Percentiles rank a stretch among this genome's conserved stretches.
These are phyloP conservation scores for Pachypeltis micranthus DNA, from an alignment of 1,140 invertebrate species.

Conservation along the genomic window DNA sequence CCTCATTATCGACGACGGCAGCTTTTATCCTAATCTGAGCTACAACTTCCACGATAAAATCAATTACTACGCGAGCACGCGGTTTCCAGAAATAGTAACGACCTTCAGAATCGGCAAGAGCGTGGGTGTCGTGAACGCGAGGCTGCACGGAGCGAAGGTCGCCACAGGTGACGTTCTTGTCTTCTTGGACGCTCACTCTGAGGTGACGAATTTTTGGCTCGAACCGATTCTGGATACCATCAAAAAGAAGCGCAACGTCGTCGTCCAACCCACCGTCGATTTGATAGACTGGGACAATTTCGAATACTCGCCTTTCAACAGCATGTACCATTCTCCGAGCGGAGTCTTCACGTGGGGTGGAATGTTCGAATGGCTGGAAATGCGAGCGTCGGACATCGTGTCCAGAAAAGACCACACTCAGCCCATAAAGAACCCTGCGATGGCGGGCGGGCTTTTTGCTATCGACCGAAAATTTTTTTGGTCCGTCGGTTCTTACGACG, in stretches of 20 bases:
- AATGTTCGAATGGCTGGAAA: neutral
- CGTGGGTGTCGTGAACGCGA: neutral
- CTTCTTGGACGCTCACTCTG: neutral
- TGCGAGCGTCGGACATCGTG: neutral
- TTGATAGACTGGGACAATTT: neutral
- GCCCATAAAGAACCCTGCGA: neutral
- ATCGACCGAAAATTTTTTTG: neutral
- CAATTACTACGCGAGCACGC: neutral
- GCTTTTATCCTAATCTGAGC: neutral
- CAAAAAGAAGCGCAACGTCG: neutral
- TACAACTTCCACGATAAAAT: neutral
- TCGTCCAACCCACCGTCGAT: neutral
- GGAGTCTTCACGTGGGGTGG: neutral
- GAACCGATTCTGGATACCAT: neutral
- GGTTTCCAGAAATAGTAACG: neutral
- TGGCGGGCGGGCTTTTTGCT: neutral
- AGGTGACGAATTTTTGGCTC: neutral
- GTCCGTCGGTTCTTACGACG: neutral
- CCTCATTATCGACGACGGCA: neutral
- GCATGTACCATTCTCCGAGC: neutral
- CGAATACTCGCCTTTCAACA: neutral
- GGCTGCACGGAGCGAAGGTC: neutral
- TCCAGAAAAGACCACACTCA: neutral
- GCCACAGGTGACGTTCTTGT: neutral
- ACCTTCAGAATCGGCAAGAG: neutral